Percentiles rank a stretch among this genome's conserved stretches.
Conservation (phyloP, 1,140 invertebrate genomes). For the Platorchestia sp. region DNA sequence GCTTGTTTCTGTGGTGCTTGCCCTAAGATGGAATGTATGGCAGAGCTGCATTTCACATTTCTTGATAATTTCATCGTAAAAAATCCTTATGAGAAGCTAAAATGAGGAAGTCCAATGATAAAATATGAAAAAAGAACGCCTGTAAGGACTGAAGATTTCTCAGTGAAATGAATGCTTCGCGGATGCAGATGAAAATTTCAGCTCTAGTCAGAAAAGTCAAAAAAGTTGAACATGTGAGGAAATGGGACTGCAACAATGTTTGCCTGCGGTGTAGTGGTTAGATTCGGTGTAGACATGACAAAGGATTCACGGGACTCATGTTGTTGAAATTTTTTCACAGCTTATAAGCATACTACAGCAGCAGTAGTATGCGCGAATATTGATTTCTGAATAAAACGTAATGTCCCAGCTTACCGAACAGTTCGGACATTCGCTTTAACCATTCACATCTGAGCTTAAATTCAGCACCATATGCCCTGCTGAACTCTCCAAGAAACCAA, state of each 20-base stretch:
- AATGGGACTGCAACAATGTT: neutral
- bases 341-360: neutral
- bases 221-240: neutral
- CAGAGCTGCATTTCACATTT: neutral
- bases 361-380: neutral
- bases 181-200: neutral
- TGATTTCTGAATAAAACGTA: neutral
- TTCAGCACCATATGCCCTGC: neutral
- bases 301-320: neutral
- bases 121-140: neutral
- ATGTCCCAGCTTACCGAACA: neutral
- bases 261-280: neutral
- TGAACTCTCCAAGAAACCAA: neutral
- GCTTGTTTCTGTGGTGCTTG: neutral
- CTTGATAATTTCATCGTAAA: neutral
- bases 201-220: neutral
- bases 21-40: neutral
- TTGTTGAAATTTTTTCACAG: neutral
- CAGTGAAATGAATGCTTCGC: neutral
- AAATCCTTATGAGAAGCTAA: neutral
- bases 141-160: neutral
- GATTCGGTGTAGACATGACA: too few relatives aligned
- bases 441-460: neutral
- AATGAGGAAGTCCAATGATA: neutral
- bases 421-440: neutral